These are phyloP conservation scores for Accipiter virgatus DNA, from an alignment of 2,113 vertebrate genomes.

Conservation along the genomic window DNA sequence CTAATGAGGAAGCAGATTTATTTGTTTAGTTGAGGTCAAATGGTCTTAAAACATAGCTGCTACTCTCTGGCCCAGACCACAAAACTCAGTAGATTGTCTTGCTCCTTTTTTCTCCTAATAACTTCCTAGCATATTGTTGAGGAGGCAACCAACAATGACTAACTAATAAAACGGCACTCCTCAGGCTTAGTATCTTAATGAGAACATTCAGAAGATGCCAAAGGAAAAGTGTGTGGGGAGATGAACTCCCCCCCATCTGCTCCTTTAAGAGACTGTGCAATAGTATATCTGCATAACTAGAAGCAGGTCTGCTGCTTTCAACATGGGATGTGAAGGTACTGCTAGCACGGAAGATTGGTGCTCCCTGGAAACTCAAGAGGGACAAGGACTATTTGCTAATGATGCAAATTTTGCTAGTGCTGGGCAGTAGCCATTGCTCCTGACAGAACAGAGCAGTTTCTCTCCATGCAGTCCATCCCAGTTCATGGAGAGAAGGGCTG, in stretches of 20 bases:
- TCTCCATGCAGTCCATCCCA: no score
- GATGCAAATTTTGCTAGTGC: background rate
- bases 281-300: background rate
- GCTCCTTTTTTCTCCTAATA: background rate
- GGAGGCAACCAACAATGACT: background rate
- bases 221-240: background rate
- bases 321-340: background rate
- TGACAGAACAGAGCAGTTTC: background rate
- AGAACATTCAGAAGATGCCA: background rate
- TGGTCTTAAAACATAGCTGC: background rate
- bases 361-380: background rate
- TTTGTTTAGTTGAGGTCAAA: conserved; percentile 16
- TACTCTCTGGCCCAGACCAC: background rate
- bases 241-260: background rate
- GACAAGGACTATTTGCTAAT: background rate
- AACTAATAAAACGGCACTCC: background rate
- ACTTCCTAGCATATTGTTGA: background rate
- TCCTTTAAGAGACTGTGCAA: background rate
- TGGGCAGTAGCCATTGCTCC: background rate
- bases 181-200: background rate
- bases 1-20: conserved; percentile 2
- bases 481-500: background rate
- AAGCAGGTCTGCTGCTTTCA: background rate
- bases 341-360: accelerated
- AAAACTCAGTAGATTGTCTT: background rate